Evolutionary conservation across 30 jellyfish, hydroid and myxozoan species (phyloP).

Genomic region (Hydractinia echinata): DNA sequence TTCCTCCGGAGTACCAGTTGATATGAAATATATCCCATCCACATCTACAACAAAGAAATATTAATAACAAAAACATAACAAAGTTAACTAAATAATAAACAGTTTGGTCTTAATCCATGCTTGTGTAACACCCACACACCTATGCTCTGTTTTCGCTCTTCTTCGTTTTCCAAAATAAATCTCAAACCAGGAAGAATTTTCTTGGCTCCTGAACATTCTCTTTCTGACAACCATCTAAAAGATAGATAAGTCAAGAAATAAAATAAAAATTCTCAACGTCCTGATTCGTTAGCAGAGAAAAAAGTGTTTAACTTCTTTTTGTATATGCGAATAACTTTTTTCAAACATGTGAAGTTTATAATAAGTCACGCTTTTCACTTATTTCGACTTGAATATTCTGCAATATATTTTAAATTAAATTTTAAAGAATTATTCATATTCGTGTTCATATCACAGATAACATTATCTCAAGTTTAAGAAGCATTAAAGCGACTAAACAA

Average conservation of each 20-base stretch:
- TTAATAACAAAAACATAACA: not conserved
- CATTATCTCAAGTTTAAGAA: too few relatives aligned
- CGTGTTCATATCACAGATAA: too few relatives aligned
- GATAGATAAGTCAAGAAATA: not conserved
- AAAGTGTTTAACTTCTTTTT: too few relatives aligned
- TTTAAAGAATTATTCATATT: too few relatives aligned
- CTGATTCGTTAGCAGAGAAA: too few relatives aligned
- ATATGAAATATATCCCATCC: conserved; percentile 56
- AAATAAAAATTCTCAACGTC: not conserved
- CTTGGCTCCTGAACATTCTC: conserved; percentile 71
- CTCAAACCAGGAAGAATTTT: conserved; percentile 77
- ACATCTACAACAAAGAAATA: conserved; percentile 30
- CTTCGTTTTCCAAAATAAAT: conserved; percentile 51
- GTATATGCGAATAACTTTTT: too few relatives aligned
- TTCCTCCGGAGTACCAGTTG: conserved; percentile 73
- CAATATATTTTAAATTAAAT: too few relatives aligned
- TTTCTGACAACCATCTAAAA: conserved; percentile 69
- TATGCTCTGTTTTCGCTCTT: conserved; percentile 47
- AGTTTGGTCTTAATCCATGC: not conserved
- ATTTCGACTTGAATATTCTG: too few relatives aligned
- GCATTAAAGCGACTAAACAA: too few relatives aligned
- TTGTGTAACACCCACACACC: conserved; percentile 30
- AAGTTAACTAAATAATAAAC: not conserved
- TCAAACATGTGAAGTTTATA: too few relatives aligned
- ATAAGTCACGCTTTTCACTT: too few relatives aligned